Base-by-base conservation (phyloP, 2,113 vertebrate genomes). In the Albula glossodonta region DNA sequence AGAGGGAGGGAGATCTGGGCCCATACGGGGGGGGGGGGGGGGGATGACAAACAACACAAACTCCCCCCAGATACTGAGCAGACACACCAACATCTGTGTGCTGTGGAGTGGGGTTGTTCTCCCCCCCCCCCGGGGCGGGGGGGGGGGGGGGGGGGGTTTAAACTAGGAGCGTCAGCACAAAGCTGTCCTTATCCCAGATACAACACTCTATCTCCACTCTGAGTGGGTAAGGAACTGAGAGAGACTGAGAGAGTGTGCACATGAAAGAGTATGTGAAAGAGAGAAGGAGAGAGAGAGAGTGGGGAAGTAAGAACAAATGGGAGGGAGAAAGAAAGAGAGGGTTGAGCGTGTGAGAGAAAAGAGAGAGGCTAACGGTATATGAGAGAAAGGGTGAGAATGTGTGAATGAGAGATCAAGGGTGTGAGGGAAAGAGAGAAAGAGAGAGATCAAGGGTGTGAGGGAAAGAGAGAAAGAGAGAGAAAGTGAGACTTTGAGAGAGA, bases 141-240 rank as follows among this genome's bases (percentile, higher is more conserved):
- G n/a, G n/a, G n/a, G n/a, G n/a, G n/a, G n/a, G n/a, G n/a, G n/a
- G 31, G 31, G 31, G 31, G 31, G 31, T 41, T 41, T 41, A 88
- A 87, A 90, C 87, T 87, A 87, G 87, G 85, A 85, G 87, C 85
- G 86, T 89, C 86, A 88, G 89, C 88, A 87, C 85, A 85, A 90
- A 84, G 86, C 83, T 83, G 87, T 90, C 89, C 88, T 88, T 83
- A 82, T 88, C 86, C 83, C 56, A 87, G 81, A 80, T 83, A 81
- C 87, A 85, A 83, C 22, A 79, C 83, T 74, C 51, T 19, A 81
- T 51, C 78, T 48, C 80, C 84, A 56, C 19, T 9, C 52, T 41
- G 13, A 80, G 63, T 10, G 63, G 17, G 60, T 56, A 12, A 84
- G 80, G 60, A 82, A 84, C 87, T 78, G 74, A 57, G 78, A 79